Percentiles rank a stretch among this genome's conserved stretches.
Evolutionary conservation across 2,113 vertebrate genomes (phyloP).

Genomic region (Hylia prasina): DNA sequence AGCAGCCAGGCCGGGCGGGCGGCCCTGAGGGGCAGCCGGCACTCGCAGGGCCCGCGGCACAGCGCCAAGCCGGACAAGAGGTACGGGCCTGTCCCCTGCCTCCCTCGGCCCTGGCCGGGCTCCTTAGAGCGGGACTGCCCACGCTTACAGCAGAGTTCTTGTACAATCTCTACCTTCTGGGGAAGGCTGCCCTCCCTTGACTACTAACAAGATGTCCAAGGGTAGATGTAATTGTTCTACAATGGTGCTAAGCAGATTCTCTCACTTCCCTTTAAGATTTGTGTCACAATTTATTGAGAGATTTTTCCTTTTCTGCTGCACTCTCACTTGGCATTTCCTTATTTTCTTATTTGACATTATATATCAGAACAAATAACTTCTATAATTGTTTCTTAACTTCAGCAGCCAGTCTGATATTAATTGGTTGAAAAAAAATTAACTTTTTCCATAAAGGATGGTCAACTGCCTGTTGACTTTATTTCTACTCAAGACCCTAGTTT

Average conservation of each 20-base stretch:
- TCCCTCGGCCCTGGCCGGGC: rapidly evolving
- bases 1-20: constrained; percentile 44
- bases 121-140: not conserved
- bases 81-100: constrained; percentile 25
- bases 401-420: not conserved
- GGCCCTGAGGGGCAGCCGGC: constrained; percentile 42
- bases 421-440: not conserved
- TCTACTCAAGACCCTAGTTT: not conserved
- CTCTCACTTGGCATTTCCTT: not conserved
- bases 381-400: not conserved
- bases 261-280: not conserved
- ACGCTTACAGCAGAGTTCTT: rapidly evolving
- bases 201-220: not conserved
- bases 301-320: not conserved
- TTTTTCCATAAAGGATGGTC: not conserved
- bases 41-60: constrained; percentile 57
- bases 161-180: not conserved
- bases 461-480: not conserved
- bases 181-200: not conserved
- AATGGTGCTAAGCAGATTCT: not conserved
- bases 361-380: not conserved
- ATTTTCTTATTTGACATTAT: not conserved
- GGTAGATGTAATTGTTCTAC: not conserved
- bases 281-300: not conserved
- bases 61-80: constrained; percentile 66